These are phyloP conservation scores for Muscicapa adusta DNA, from an alignment of 2,113 vertebrate genomes.

Conservation along the genomic window DNA sequence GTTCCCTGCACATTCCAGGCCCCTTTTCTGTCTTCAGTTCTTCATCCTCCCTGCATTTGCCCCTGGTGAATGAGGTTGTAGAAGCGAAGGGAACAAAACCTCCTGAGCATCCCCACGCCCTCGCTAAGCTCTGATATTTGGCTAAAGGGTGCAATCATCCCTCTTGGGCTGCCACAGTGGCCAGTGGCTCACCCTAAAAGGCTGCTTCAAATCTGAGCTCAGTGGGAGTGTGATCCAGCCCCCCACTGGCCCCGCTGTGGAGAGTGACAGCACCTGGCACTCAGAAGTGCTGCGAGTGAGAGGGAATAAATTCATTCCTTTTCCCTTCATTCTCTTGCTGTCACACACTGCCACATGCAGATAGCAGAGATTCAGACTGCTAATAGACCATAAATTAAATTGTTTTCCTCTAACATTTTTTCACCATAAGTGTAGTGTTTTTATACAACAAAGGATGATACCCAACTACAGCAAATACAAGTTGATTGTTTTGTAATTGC, in stretches of 20 bases:
- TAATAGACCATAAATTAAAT: background rate
- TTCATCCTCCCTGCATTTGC: background rate
- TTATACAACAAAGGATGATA: background rate
- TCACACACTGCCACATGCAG: background rate
- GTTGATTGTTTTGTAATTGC: background rate
- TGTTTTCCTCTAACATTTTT: background rate
- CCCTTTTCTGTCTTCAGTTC: background rate
- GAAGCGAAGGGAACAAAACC: background rate
- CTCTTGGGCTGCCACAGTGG: background rate
- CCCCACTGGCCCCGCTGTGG: background rate
- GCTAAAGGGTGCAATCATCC: background rate
- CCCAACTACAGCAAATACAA: background rate
- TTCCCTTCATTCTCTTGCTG: background rate
- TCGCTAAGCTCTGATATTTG: background rate
- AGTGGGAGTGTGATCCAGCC: background rate
- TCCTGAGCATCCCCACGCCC: background rate
- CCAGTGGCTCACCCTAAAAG: background rate
- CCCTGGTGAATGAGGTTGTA: background rate
- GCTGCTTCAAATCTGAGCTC: background rate
- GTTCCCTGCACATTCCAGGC: background rate
- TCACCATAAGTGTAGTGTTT: background rate
- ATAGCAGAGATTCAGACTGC: background rate
- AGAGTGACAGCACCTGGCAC: background rate
- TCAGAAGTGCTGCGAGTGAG: background rate
- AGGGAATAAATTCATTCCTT: background rate